These are phyloP conservation scores for Anarsia innoxiella DNA, from an alignment of 2,888 invertebrate species.

Conservation along the genomic window DNA sequence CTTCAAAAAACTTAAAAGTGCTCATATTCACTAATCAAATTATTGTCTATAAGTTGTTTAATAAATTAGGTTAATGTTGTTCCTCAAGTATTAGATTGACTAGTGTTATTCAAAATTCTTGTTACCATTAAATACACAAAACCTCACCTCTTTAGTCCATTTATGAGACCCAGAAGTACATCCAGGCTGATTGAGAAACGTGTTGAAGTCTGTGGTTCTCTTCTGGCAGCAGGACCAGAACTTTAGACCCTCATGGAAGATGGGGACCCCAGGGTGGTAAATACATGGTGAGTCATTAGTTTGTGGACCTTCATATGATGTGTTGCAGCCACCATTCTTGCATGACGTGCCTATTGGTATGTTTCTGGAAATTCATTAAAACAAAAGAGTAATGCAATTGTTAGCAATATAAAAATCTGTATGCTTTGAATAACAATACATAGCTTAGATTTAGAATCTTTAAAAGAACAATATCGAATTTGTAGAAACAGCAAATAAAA, in stretches of 20 bases:
- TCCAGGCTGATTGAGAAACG: constrained; percentile 93
- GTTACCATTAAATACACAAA: too few species aligned
- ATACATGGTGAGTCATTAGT: constrained; percentile 79
- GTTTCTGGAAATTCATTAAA: too few species aligned
- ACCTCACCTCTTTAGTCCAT: constrained; percentile 88
- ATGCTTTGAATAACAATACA: too few species aligned
- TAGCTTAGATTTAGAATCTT: too few species aligned
- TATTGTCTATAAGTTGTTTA: too few species aligned
- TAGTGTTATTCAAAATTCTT: too few species aligned
- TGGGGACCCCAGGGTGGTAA: constrained; percentile 91
- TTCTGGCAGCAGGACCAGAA: constrained; percentile 98
- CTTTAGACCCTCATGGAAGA: constrained; percentile 98
- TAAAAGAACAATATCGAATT: not conserved
- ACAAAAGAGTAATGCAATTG: too few species aligned
- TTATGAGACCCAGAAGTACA: constrained; percentile 89
- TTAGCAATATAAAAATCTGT: too few species aligned
- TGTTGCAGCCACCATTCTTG: constrained; percentile 88
- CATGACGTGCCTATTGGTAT: constrained; percentile 85
- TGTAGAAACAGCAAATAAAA: not conserved
- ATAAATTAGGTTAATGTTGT: too few species aligned
- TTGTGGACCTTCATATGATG: constrained; percentile 79
- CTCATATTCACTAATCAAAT: too few species aligned
- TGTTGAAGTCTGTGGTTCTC: constrained; percentile 94
- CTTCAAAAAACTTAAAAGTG: too few species aligned
- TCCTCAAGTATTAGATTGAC: too few species aligned